These are phyloP conservation scores for Euproctis similis DNA, from an alignment of 2,888 invertebrate genomes.

Conservation along the genomic window DNA sequence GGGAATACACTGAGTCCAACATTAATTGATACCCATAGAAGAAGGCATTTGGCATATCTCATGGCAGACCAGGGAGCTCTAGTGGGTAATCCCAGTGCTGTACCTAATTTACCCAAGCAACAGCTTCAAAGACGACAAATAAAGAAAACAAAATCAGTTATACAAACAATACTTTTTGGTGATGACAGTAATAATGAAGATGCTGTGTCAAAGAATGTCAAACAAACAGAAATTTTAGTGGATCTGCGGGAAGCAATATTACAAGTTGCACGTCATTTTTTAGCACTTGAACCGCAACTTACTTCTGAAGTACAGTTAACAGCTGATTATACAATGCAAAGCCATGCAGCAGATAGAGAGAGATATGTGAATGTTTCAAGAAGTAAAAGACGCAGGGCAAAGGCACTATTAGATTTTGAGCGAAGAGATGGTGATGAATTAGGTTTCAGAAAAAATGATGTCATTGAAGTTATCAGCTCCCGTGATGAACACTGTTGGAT, in stretches of 20 bases:
- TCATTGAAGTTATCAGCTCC: conserved; percentile 97
- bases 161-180: conserved; percentile 91
- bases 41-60: conserved; percentile 94
- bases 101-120: conserved; percentile 95
- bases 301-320: conserved; percentile 85
- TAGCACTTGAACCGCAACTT: conserved; percentile 92
- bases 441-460: conserved; percentile 98
- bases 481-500: conserved; percentile 99
- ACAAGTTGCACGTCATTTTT: conserved; percentile 93
- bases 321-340: conserved; percentile 97
- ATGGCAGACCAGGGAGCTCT: conserved; percentile 98
- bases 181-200: conserved; percentile 87
- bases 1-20: conserved; percentile 89
- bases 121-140: conserved; percentile 90
- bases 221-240: conserved; percentile 98
- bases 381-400: conserved; percentile 91
- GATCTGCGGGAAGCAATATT: conserved; percentile 96
- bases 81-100: conserved; percentile 91
- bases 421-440: conserved; percentile 98
- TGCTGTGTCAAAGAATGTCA: conserved; percentile 95
- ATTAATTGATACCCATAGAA: conserved; percentile 90
- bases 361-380: conserved; percentile 95
- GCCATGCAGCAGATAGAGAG: conserved; percentile 95
- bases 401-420: conserved; percentile 97
- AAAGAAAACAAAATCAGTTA: conserved; percentile 91